Evolutionary conservation across 2,888 invertebrate species (phyloP).

Genomic region (Dryococelus australis): DNA sequence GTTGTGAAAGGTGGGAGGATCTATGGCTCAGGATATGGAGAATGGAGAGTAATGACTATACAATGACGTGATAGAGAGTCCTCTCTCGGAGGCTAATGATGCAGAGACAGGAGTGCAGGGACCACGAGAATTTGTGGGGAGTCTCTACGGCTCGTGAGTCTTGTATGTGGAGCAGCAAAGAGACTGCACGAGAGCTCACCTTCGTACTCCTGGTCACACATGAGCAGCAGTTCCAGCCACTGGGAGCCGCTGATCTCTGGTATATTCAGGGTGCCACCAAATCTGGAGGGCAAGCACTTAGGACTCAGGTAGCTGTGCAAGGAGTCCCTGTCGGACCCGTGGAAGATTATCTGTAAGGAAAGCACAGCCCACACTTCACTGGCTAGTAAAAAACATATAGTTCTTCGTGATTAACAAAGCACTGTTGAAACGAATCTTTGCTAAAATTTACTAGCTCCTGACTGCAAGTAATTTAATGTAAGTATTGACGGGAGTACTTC

Average conservation of each 20-base stretch:
- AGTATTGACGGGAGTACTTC: no score
- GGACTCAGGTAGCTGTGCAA: conserved; percentile 76
- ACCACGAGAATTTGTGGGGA: background rate
- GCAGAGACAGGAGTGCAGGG: background rate
- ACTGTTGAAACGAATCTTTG: no score
- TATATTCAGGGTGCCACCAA: conserved; percentile 76
- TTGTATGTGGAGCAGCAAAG: no score
- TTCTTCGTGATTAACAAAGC: no score
- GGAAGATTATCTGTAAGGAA: conserved; percentile 70
- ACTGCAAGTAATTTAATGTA: no score
- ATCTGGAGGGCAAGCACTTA: conserved; percentile 73
- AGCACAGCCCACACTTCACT: background rate
- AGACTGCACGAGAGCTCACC: conserved; percentile 61
- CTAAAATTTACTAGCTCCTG: no score
- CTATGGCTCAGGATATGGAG: no score
- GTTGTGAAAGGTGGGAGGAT: no score
- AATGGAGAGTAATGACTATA: no score
- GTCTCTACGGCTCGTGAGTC: background rate
- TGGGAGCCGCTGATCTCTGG: conserved; percentile 74
- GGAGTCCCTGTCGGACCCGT: conserved; percentile 77
- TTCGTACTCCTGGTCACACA: conserved; percentile 76
- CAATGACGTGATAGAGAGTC: background rate
- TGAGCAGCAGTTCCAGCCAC: conserved; percentile 75
- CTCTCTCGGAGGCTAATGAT: no score
- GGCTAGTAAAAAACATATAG: no score